phyloP scores from a whole-genome alignment of 1,140 invertebrate genomes.

The Hycleus cichorii region DNA sequence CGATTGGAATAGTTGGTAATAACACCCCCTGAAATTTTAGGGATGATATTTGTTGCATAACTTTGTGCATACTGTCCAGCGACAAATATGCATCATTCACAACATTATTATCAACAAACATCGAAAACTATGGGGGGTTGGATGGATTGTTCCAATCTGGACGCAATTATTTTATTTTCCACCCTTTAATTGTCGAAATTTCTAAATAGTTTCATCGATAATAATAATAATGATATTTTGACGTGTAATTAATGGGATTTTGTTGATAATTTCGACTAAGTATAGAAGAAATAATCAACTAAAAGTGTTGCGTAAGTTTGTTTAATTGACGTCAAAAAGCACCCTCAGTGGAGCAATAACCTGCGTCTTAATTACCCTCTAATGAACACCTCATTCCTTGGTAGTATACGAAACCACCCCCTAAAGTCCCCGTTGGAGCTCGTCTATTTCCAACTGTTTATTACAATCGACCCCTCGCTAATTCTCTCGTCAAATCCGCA shows the following conservation, averaged over 20 bases:
- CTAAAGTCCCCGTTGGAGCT: neutral
- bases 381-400: conserved; percentile 37
- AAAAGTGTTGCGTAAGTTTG: conserved; percentile 24
- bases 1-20: too few species aligned
- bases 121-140: too few species aligned
- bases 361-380: conserved; percentile 40
- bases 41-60: conserved; percentile 37
- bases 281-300: conserved; percentile 5
- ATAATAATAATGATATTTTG: too few species aligned
- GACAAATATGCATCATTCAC: conserved; percentile 37
- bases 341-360: conserved; percentile 37
- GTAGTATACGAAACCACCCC: neutral
- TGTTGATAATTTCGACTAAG: too few species aligned
- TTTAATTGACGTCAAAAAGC: conserved; percentile 37
- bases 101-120: neutral
- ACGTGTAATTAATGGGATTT: too few species aligned
- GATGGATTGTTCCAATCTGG: too few species aligned
- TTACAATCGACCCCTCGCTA: too few species aligned
- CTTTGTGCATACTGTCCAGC: conserved; percentile 29
- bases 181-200: too few species aligned
- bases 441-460: neutral
- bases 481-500: too few species aligned
- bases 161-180: too few species aligned
- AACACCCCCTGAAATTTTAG: conserved; percentile 31
- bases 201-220: conserved; percentile 8